phyloP scores from a whole-genome alignment of 1,140 invertebrate genomes.

The Pogonus chalceus region DNA sequence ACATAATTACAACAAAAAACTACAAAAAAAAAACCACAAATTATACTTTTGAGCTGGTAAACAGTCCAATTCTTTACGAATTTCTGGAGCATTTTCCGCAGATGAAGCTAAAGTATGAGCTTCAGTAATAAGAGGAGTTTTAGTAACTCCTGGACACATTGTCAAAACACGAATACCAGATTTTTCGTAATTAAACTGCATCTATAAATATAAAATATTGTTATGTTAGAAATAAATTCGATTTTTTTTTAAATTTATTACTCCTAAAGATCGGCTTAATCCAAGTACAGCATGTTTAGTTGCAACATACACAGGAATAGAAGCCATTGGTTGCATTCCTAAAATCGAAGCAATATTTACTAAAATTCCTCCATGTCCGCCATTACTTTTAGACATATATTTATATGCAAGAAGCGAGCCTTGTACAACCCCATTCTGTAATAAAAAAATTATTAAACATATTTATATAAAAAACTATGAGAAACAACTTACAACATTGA shows the following conservation, averaged over 20 bases:
- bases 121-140: constrained; percentile 22
- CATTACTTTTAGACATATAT: constrained; percentile 32
- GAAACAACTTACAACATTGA: constrained; percentile 38
- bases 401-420: constrained; percentile 30
- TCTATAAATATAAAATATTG: background rate
- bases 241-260: too few species aligned
- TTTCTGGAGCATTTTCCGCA: background rate
- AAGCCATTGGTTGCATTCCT: constrained; percentile 30
- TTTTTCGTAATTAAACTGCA: constrained; percentile 18
- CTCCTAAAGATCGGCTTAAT: constrained; percentile 34
- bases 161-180: constrained; percentile 32
- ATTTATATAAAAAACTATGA: background rate
- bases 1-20: background rate
- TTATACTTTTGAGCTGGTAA: background rate
- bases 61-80: background rate
- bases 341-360: constrained; percentile 31
- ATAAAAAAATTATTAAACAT: constrained; percentile 6
- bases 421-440: constrained; percentile 29
- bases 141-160: constrained; percentile 29
- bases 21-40: background rate
- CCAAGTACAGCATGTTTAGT: constrained; percentile 39
- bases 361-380: constrained; percentile 30
- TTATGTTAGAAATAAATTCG: background rate
- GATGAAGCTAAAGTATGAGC: constrained; percentile 3
- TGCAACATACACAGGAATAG: constrained; percentile 33